Evolutionary conservation across 2,888 invertebrate species (phyloP).

Genomic region (Hoplodrina ambigua): DNA sequence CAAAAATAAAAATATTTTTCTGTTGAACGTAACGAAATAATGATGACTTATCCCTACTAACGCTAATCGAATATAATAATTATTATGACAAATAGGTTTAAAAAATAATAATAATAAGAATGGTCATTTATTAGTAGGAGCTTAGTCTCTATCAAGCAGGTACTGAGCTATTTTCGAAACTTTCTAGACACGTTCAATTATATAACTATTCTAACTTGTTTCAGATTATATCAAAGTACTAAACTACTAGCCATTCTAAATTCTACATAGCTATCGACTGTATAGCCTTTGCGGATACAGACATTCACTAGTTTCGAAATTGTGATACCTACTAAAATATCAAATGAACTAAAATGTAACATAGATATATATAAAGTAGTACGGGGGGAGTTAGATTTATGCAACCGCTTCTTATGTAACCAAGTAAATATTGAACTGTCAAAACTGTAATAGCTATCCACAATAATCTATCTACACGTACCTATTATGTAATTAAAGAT

Average conservation of each 20-base stretch:
- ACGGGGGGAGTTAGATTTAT: constrained; percentile 10
- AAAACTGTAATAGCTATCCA: constrained; percentile 14
- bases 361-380: background rate
- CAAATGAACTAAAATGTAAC: constrained; percentile 35
- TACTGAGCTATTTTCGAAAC: constrained; percentile 43
- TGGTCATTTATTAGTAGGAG: constrained; percentile 10
- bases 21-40: background rate
- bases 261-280: constrained; percentile 52
- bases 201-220: constrained; percentile 42
- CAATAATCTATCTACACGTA: background rate
- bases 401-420: constrained; percentile 51
- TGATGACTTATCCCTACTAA: background rate
- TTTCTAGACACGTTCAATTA: constrained; percentile 46
- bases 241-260: constrained; percentile 51
- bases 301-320: constrained; percentile 62
- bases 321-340: constrained; percentile 55
- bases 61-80: background rate
- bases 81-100: too few species aligned
- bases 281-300: constrained; percentile 45
- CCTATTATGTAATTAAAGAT: constrained; percentile 7
- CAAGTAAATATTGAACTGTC: constrained; percentile 25
- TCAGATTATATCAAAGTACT: constrained; percentile 56
- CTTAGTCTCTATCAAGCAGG: constrained; percentile 10
- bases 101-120: background rate
- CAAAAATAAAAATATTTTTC: background rate